Base-by-base conservation (phyloP, 2,888 invertebrate genomes). In the Oxyteleia sp. region DNA sequence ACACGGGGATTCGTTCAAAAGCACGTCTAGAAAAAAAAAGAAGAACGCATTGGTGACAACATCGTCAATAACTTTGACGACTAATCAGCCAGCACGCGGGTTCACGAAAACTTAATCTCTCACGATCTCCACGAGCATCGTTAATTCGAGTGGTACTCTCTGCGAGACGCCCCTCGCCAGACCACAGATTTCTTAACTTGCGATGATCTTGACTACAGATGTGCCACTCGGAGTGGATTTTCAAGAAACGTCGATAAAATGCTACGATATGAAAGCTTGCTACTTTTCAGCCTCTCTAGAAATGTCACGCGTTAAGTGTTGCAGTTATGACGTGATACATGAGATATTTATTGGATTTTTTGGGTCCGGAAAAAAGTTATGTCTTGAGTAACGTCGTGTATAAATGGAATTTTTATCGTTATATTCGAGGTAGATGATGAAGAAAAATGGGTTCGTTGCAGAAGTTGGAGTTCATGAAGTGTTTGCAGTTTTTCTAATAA, bases 281-380 rank as follows among this genome's bases (percentile, higher is more conserved):
- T 63, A 81, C 68, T 81, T 74, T 81, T 68, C 63, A 47, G 68
- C 26, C 74, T 20, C 80, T 74, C 41, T 47, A 59, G 53, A 81
- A 69, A 69, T 82, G 81, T 75, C 81, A 82, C 75, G 74, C 69
- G 69, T 82, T 82, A 82, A 75, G 81, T 69, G 81, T 71, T 69
- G 69, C 69, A 75, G 75, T 82, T 75, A 75, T 68, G 74, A 82
- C 53, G 75, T 74, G 81, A 69, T 75, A 74, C 61, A 59, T 57
- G 81, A 75, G 53, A 69, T 74, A 74, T 75, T 81, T 81, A 81
- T 81, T 74, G 32, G 15, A 29, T 57, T 72, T 79, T 72, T 69
- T 61, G 43, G 57, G 10, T 35, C 10, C 13, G 45, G 59, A 64
- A 64, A 74, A 64, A 15, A 32, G 16, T 61, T 43, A 23, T 10